Base-by-base conservation (phyloP, 2,797 vertebrate genomes). In the Crypturellus tataupa region DNA sequence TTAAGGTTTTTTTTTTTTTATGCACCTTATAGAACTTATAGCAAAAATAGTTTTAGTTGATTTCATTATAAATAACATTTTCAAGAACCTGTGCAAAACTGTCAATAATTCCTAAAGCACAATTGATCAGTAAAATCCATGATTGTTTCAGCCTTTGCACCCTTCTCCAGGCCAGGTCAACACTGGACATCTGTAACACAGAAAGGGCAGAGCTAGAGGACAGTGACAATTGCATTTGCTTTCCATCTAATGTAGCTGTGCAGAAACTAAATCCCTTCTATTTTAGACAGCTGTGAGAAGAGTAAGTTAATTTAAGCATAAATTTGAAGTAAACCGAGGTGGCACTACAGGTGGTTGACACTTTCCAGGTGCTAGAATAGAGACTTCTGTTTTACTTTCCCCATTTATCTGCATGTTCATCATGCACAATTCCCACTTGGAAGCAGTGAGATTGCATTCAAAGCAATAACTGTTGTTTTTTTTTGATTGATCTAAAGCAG, bases 41-140 rank as follows among this genome's bases (percentile, higher is more conserved):
- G 98, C 98, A 99, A 99, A 99, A 99, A 99, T 99, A 99, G 98
- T 99, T 98, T 98, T 98, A 98, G 98, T 98, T 98, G 98, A 98
- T 99, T 98, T 98, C 98, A 98, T 98, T 98, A 98, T 98, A 98
- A 99, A 99, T 98, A 98, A 98, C 97, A 97, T 98, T 98, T 98
- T 98, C 98, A 98, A 98, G 98, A 98, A 98, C 98, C 98, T 99
- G 98, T 99, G 98, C 99, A 99, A 99, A 99, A 98, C 97, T 98
- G 98, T 98, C 98, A 99, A 98, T 98, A 98, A 98, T 98, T 98
- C 98, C 98, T 98, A 98, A 98, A 98, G 98, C 98, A 98, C 97
- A 98, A 99, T 98, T 98, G 98, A 98, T 98, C 98, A 98, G 98
- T 98, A 98, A 98, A 98, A 98, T 98, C 98, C 97, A 97, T 98